Percentiles rank a stretch among this genome's conserved stretches.
phyloP scores from a whole-genome alignment of 2,113 vertebrate genomes.

The Pipra filicauda region DNA sequence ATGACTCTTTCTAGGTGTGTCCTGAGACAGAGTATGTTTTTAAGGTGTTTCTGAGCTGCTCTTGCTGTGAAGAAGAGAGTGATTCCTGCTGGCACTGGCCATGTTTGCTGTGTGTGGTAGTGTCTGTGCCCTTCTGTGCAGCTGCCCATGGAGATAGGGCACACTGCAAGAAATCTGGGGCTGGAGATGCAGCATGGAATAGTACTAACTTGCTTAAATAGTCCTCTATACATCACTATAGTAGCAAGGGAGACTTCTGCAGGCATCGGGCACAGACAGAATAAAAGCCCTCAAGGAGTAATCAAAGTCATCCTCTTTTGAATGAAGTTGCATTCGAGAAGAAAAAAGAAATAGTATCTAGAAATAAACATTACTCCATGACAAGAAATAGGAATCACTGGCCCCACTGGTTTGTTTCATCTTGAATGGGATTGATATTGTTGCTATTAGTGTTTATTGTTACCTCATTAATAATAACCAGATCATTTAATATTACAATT shows the following conservation, averaged over 20 bases:
- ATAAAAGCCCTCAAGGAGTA: not conserved
- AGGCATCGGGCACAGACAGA: not conserved
- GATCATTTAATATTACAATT: not conserved
- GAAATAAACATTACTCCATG: not conserved
- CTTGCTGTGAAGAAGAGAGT: not conserved
- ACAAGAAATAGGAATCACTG: not conserved
- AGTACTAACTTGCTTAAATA: not conserved
- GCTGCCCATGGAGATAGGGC: not conserved
- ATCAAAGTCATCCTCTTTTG: not conserved
- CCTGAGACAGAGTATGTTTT: not conserved
- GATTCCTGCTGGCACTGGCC: not conserved
- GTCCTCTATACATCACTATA: not conserved
- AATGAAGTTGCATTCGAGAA: not conserved
- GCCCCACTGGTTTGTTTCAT: not conserved
- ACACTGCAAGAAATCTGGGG: not conserved
- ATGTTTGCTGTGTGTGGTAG: not conserved
- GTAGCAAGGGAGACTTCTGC: not conserved
- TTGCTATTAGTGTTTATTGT: not conserved
- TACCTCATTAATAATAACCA: not conserved
- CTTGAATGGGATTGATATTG: not conserved
- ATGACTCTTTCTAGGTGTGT: not conserved
- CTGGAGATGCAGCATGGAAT: not conserved
- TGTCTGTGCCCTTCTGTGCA: rapidly evolving
- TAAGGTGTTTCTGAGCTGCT: not conserved
- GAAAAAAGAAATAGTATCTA: not conserved